Conservation (phyloP, 1,140 invertebrate species). For the Caenorhabditis latens region DNA sequence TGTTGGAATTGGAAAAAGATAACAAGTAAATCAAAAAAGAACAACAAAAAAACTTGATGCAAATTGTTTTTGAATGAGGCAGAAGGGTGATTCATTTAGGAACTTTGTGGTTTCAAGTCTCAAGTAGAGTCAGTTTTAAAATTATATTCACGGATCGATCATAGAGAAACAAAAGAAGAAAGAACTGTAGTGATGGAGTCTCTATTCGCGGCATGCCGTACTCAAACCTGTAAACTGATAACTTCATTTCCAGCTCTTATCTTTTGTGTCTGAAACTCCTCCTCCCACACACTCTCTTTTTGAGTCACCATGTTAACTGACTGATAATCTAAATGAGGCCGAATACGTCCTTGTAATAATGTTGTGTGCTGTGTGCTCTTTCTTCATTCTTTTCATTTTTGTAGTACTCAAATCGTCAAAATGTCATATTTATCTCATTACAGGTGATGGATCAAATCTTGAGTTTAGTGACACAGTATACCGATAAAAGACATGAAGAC, state of each 20-base stretch:
- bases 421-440: background rate
- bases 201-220: constrained; percentile 21
- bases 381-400: background rate
- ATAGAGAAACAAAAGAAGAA: background rate
- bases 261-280: background rate
- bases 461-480: constrained; percentile 16
- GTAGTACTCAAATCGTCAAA: background rate
- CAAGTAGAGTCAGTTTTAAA: too few relatives aligned
- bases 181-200: background rate
- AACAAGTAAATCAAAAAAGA: too few relatives aligned
- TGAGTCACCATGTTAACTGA: constrained; percentile 15
- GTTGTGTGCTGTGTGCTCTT: constrained; percentile 7
- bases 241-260: constrained; percentile 39
- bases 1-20: too few relatives aligned
- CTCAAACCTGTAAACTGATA: constrained; percentile 26
- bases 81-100: too few relatives aligned
- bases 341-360: background rate
- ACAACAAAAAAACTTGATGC: too few relatives aligned
- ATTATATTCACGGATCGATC: too few relatives aligned
- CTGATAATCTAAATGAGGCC: constrained; percentile 1
- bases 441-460: constrained; percentile 24
- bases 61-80: too few relatives aligned
- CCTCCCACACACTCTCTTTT: constrained; percentile 12
- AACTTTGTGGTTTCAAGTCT: too few relatives aligned
- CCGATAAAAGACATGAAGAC: constrained; percentile 53